Evolutionary conservation across 2,113 vertebrate genomes (phyloP).

Genomic region (Oncorhynchus tshawytscha): DNA sequence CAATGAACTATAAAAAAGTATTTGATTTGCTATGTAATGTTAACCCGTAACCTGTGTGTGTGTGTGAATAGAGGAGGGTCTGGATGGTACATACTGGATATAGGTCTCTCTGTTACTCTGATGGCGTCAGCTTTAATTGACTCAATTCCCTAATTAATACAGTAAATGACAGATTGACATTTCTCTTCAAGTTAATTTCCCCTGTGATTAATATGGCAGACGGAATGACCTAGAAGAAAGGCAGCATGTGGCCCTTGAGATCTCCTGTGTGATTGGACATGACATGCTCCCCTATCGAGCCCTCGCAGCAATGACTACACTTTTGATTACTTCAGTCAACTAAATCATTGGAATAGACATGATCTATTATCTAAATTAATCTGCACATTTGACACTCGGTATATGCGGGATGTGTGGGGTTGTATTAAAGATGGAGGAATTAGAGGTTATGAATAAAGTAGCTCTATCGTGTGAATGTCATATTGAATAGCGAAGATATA

Average conservation of each 20-base stretch:
- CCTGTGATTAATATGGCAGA: conserved; percentile 45
- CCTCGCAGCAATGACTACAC: conserved; percentile 32
- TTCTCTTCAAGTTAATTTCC: conserved; percentile 38
- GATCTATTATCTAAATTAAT: conserved; percentile 34
- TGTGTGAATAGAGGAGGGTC: conserved; percentile 21
- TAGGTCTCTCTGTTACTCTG: conserved; percentile 38
- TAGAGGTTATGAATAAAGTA: too few relatives aligned
- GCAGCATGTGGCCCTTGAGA: conserved; percentile 25
- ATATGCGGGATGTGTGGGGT: too few relatives aligned
- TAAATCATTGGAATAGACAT: conserved; percentile 34
- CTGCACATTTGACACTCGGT: too few relatives aligned
- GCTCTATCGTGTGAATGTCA: too few relatives aligned
- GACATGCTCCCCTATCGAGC: conserved; percentile 32
- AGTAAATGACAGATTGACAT: conserved; percentile 48
- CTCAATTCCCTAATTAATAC: conserved; percentile 62
- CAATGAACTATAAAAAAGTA: too few relatives aligned
- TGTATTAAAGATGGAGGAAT: too few relatives aligned
- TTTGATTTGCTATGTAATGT: too few relatives aligned
- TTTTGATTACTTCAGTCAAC: conserved; percentile 48
- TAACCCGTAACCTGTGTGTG: too few relatives aligned
- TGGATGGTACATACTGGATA: conserved; percentile 9
- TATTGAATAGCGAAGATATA: too few relatives aligned
- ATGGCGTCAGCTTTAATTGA: conserved; percentile 35
- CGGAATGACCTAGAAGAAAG: conserved; percentile 26
- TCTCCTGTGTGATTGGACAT: conserved; percentile 46